Percentiles rank a stretch among this genome's conserved stretches.
Conservation (phyloP, 2,797 vertebrate genomes). For the Hozukius guyotensis region DNA sequence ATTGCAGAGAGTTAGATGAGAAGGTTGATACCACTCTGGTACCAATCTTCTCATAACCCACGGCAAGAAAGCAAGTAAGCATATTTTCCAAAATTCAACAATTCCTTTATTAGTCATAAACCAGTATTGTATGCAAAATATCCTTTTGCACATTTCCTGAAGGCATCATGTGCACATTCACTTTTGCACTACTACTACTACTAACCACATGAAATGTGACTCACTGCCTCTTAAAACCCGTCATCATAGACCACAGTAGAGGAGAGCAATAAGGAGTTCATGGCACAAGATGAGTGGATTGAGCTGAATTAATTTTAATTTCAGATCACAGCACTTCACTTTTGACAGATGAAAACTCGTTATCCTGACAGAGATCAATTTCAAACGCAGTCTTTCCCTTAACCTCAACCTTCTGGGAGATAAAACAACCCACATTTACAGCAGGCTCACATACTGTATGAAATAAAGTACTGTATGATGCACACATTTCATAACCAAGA, state of each 20-base stretch:
- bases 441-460: conserved; percentile 23
- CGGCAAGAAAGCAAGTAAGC: background rate
- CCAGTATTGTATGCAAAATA: background rate
- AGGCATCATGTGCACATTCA: background rate
- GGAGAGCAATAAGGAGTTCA: conserved; percentile 34
- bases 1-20: background rate
- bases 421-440: conserved; percentile 57
- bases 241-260: conserved; percentile 40
- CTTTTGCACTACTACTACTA: background rate
- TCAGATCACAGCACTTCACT: conserved; percentile 75
- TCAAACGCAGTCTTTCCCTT: conserved; percentile 36
- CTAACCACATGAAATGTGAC: conserved; percentile 32
- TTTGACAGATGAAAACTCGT: conserved; percentile 64
- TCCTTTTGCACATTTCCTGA: conserved; percentile 17
- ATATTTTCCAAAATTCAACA: background rate
- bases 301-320: conserved; percentile 72
- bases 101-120: background rate
- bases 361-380: conserved; percentile 57
- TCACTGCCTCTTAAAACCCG: conserved; percentile 31
- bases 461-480: conserved; percentile 55
- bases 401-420: conserved; percentile 40
- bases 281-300: conserved; percentile 56
- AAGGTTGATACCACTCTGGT: background rate
- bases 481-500: conserved; percentile 48
- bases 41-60: background rate